Base-by-base conservation (phyloP, 2,888 invertebrate genomes). In the Bombylius discolor region DNA sequence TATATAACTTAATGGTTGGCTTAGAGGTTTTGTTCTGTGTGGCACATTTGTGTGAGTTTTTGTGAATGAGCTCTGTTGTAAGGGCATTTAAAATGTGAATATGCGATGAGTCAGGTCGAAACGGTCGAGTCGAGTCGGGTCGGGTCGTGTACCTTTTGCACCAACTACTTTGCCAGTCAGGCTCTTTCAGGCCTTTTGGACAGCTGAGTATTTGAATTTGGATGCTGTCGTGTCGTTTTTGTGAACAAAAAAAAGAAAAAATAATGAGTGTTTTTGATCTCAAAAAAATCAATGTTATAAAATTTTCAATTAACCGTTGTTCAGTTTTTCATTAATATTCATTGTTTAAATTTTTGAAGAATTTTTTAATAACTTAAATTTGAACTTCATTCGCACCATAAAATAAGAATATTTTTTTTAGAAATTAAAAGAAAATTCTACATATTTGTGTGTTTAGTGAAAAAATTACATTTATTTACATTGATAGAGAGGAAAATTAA, bases 121-220 rank as follows among this genome's bases (percentile, higher is more conserved):
- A 69, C 70, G 73, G 73, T 72, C 73, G 72, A 72, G 73, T 73
- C 73, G 74, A 72, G 73, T 74, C 73, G 74, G 74, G 74, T 74
- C 74, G 74, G 74, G 74, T 74, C 74, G 74, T 74, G 74, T 74
- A 74, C 74, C 74, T 74, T 73, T 74, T 74, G 73, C 73, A 73
- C 73, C 71, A 72, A 73, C 71, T 72, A 71, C 73, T 72, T 69
- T 73, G 72, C 69, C 74, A 74, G 74, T 74, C 74, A 74, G 74
- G 72, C 73, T 73, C 72, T 73, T 71, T 71, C 70, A 73, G 73
- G 73, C 74, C 74, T 73, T 72, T 71, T 72, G 74, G 73, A 71
- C 71, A 71, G 72, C 68, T 70, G 71, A 70, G 69, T 42, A 42
- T 42, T 42, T 8, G 39, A 42, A 42, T 42, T 42, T 42, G 39